Evolutionary conservation across 1,140 invertebrate species (phyloP), one percentile per base, ranked within the genome.

Genomic region (Neocloeon triangulifer): DNA sequence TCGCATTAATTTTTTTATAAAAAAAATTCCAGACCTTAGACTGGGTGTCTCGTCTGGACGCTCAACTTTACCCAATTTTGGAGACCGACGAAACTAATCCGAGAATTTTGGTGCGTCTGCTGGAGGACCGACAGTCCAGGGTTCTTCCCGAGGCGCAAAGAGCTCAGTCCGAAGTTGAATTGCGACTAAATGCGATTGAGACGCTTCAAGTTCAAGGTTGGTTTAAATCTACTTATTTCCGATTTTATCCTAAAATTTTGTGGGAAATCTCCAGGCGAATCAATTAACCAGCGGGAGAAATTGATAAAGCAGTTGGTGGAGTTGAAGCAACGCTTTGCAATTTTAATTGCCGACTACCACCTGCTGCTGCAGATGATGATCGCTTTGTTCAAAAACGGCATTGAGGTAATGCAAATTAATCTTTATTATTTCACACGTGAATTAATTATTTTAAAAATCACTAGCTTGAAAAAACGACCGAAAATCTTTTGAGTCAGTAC

Each of bases 21-120:
- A n/a, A n/a, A n/a, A n/a, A n/a, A n/a, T 51, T 52, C 0, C 50
- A 81, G 76, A 76, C 72, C 17, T 64, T 80, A 38, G 64, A 69
- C 41, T 73, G 65, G 62, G 67, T 73, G 39, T 65, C 68, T n/a
- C 69, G 72, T 50, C 59, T 77, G 41, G 67, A 75, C 43, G 61
- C 63, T 31, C 67, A 75, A 38, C 52, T 82, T 34, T 84, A 80
- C 59, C 78, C 78, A 10, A 59, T 79, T 13, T 65, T 84, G 34
- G 70, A 62, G 25, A 64, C 63, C 19, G 56, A 65, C 33, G 61
- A 68, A 1, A 56, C 58, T 21, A 62, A 62, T 36, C 47, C 48
- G 12, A 54, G 56, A 31, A 59, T 61, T 25, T 59, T 71, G 41
- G 49, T 62, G 6, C 43, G 55, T 31, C 58, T 66, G 43, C 52